Evolutionary conservation across 2,797 vertebrate genomes (phyloP).

Genomic region (Urosaurus nigricauda): DNA sequence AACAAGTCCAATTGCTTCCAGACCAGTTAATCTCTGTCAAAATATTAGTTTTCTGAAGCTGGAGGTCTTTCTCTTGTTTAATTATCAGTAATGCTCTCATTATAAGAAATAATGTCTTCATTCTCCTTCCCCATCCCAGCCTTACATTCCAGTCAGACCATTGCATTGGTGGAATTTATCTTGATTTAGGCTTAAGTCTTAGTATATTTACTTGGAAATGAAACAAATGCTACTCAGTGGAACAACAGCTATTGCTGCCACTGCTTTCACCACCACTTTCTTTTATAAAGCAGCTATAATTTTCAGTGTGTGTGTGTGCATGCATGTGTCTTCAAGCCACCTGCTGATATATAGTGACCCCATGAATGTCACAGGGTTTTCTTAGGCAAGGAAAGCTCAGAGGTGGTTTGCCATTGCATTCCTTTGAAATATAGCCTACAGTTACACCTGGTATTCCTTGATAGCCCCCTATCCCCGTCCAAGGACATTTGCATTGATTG

Average conservation of each 20-base stretch:
- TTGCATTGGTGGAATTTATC: neutral
- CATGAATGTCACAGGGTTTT: no score
- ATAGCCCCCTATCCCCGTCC: no score
- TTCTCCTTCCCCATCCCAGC: neutral
- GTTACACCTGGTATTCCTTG: no score
- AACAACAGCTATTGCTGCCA: neutral
- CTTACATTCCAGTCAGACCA: neutral
- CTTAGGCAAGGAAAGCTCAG: no score
- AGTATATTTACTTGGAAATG: neutral
- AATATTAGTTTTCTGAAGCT: conserved; percentile 29
- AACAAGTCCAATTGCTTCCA: conserved; percentile 33
- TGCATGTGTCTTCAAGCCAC: no score
- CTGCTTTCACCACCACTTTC: neutral
- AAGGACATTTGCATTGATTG: no score
- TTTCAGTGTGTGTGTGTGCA: neutral
- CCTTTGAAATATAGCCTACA: no score
- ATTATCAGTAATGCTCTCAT: neutral
- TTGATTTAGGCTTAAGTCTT: neutral
- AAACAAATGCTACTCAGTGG: neutral
- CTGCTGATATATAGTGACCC: no score
- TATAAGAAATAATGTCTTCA: neutral
- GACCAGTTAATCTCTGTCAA: conserved; percentile 39
- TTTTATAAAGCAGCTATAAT: neutral
- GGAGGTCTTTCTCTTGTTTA: conserved; percentile 8
- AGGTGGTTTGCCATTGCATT: no score